Conservation (phyloP, 1,140 invertebrate genomes). For the Neodiprion virginianus region DNA sequence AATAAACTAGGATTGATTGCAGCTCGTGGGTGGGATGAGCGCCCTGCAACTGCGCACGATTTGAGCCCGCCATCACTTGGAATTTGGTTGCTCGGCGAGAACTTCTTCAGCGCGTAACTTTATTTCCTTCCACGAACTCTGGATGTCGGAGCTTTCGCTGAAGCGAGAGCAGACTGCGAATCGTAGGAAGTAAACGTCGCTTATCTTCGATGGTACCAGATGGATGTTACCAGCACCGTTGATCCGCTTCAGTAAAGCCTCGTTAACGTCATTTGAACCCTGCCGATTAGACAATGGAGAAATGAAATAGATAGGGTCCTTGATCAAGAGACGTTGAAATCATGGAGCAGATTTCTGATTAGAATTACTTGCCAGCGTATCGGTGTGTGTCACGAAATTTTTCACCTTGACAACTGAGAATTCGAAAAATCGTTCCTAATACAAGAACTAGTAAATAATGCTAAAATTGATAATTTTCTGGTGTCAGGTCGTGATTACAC, state of each 20-base stretch:
- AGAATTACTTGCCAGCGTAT: not conserved
- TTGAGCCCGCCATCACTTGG: slow-evolving; percentile 60
- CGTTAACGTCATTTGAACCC: slow-evolving; percentile 85
- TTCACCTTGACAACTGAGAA: not conserved
- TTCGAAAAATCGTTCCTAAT: not conserved
- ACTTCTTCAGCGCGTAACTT: slow-evolving; percentile 74
- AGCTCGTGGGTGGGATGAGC: slow-evolving; percentile 46
- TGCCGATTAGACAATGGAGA: slow-evolving; percentile 42
- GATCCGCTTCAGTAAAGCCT: slow-evolving; percentile 82
- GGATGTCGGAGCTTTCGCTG: slow-evolving; percentile 83
- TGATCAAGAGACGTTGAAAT: slow-evolving; percentile 9
- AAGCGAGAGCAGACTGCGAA: slow-evolving; percentile 90
- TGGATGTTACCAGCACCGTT: slow-evolving; percentile 94
- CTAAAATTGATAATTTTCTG: too few species aligned
- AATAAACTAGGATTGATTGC: slow-evolving; percentile 52
- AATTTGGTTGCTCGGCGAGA: slow-evolving; percentile 57
- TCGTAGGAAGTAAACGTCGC: slow-evolving; percentile 85
- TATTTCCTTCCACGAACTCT: slow-evolving; percentile 87
- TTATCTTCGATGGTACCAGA: slow-evolving; percentile 90
- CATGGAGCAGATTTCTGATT: not conserved
- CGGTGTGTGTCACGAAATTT: not conserved
- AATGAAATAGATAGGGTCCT: not conserved
- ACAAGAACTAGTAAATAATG: too few species aligned
- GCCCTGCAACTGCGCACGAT: slow-evolving; percentile 52
- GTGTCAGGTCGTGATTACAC: too few species aligned